Percentiles rank a stretch among this genome's conserved stretches.
These are phyloP conservation scores for Lanius ludovicianus DNA, from an alignment of 2,113 vertebrate genomes.

Conservation along the genomic window DNA sequence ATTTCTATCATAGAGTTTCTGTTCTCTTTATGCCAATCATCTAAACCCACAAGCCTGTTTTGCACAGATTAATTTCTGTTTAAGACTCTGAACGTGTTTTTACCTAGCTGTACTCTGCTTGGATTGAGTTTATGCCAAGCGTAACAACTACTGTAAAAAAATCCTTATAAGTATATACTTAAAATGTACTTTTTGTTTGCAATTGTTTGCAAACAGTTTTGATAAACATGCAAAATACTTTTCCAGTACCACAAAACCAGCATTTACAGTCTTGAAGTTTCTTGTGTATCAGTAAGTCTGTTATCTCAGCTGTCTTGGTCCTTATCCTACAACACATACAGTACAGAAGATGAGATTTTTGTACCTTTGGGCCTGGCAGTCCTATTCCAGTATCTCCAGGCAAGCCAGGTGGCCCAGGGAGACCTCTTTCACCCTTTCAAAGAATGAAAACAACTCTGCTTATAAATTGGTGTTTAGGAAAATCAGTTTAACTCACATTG, in stretches of 20 bases:
- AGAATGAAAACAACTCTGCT: background rate
- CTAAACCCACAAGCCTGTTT: background rate
- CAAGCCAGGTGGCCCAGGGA: conserved; percentile 80
- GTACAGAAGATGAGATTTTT: background rate
- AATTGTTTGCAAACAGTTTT: background rate
- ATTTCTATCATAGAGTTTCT: background rate
- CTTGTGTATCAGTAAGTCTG: background rate
- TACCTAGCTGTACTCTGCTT: background rate
- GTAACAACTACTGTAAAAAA: background rate
- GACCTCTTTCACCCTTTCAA: conserved; percentile 86
- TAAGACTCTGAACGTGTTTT: background rate
- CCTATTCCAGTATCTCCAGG: conserved; percentile 87
- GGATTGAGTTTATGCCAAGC: background rate
- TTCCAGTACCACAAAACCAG: background rate
- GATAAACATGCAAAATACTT: background rate
- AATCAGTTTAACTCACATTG: background rate
- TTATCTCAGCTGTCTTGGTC: background rate
- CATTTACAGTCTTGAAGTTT: background rate
- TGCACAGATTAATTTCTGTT: background rate
- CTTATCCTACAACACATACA: background rate
- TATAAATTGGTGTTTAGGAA: background rate
- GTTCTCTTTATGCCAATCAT: background rate
- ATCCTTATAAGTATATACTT: background rate
- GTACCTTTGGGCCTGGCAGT: conserved; percentile 85
- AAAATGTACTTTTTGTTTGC: background rate